phyloP scores from a whole-genome alignment of 1,140 invertebrate species.

The Sycobia sp. region DNA sequence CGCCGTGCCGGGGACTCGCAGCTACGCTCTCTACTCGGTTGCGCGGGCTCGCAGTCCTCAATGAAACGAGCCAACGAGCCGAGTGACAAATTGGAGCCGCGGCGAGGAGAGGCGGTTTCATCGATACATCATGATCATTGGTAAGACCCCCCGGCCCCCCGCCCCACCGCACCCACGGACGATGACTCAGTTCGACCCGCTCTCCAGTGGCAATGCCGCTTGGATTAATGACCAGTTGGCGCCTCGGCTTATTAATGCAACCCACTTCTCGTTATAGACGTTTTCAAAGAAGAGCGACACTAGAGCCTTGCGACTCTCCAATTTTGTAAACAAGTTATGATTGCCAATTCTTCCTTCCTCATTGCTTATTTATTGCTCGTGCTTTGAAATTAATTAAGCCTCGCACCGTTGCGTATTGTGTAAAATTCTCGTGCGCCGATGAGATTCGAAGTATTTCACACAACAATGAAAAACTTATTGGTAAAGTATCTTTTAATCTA shows the following conservation, averaged over 20 bases:
- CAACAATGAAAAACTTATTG: too few relatives aligned
- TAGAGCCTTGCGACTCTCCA: background rate
- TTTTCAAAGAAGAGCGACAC: background rate
- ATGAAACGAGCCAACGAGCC: background rate
- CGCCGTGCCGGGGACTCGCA: too few relatives aligned
- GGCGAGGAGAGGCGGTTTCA: background rate
- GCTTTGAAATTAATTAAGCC: too few relatives aligned
- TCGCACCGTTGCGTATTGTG: too few relatives aligned
- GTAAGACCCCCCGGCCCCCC: background rate
- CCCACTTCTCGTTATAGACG: slow-evolving; percentile 34
- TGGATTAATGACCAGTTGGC: slow-evolving; percentile 23
- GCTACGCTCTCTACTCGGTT: too few relatives aligned
- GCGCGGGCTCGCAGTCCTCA: too few relatives aligned
- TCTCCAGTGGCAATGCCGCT: background rate
- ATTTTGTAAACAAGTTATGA: background rate
- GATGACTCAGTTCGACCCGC: background rate
- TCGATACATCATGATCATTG: background rate
- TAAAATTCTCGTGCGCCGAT: too few relatives aligned
- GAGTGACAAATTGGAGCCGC: slow-evolving; percentile 5
- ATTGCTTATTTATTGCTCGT: too few relatives aligned
- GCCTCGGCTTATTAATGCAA: slow-evolving; percentile 38
- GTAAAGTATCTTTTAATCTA: too few relatives aligned
- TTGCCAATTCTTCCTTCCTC: background rate
- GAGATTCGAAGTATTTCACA: too few relatives aligned
- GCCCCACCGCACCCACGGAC: too few relatives aligned